Conservation (phyloP, 2,113 vertebrate species). For the Pteronura brasiliensis region DNA sequence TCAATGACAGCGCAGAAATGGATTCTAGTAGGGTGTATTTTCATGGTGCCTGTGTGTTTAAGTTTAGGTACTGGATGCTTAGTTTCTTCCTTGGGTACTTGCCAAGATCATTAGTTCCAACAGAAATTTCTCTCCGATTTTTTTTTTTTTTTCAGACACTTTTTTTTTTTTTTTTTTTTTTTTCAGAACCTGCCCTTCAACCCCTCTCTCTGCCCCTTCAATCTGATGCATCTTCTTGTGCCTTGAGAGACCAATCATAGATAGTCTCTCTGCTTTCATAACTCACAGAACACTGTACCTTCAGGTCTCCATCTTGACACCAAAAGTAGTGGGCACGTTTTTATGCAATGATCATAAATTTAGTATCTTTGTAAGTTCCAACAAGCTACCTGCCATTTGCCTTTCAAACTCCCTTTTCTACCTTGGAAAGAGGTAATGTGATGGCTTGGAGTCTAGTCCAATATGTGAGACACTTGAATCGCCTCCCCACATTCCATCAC, state of each 20-base stretch:
- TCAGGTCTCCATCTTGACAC: neutral
- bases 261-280: neutral
- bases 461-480: neutral
- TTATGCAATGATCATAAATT: neutral
- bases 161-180: too few relatives aligned
- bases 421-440: neutral
- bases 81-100: neutral
- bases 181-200: neutral
- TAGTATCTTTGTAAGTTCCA: neutral
- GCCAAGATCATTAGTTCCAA: neutral
- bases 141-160: neutral
- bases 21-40: neutral
- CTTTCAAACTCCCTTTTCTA: neutral
- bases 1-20: neutral
- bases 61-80: neutral
- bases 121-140: neutral
- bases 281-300: neutral
- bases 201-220: neutral
- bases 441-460: neutral
- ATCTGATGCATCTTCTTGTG: neutral
- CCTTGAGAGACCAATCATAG: neutral
- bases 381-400: neutral
- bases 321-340: neutral
- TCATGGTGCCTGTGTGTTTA: neutral
- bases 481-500: neutral